These are phyloP conservation scores for Apteryx mantelli DNA, from an alignment of 2,113 vertebrate species.

Conservation along the genomic window DNA sequence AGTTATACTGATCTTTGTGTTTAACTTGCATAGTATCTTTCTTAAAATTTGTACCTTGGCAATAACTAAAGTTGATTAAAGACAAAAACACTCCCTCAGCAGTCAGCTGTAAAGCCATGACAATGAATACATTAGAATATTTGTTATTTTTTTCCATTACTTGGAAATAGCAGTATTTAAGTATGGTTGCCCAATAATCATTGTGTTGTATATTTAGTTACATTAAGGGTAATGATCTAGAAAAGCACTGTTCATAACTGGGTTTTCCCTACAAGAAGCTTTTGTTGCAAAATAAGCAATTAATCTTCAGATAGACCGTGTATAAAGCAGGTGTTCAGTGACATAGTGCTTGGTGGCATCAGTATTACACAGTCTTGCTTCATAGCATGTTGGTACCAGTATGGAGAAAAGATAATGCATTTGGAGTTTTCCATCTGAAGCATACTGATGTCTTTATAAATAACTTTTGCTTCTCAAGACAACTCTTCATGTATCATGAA, in stretches of 20 bases:
- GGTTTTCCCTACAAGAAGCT: background rate
- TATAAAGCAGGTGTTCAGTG: slow-evolving; percentile 20
- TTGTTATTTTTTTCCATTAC: background rate
- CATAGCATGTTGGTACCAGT: background rate
- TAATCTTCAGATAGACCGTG: slow-evolving; percentile 54
- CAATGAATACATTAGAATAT: background rate
- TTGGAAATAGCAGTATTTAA: background rate
- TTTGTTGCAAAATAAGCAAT: slow-evolving; percentile 7
- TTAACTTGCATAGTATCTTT: background rate
- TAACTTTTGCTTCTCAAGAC: background rate
- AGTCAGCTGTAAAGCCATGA: background rate
- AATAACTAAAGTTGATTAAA: background rate
- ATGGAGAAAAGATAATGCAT: slow-evolving; percentile 10
- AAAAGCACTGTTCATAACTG: background rate
- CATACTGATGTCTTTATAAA: background rate
- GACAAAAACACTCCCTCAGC: background rate
- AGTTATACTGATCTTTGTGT: background rate
- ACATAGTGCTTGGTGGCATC: background rate
- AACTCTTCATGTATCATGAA: background rate
- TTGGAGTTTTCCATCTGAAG: background rate
- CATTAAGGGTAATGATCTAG: slow-evolving; percentile 16
- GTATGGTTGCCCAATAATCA: background rate
- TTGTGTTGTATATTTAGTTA: background rate
- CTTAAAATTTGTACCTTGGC: background rate
- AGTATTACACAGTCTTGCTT: slow-evolving; percentile 15